Base-by-base conservation (phyloP, 2,797 vertebrate species). In the Diplodus sargus region DNA sequence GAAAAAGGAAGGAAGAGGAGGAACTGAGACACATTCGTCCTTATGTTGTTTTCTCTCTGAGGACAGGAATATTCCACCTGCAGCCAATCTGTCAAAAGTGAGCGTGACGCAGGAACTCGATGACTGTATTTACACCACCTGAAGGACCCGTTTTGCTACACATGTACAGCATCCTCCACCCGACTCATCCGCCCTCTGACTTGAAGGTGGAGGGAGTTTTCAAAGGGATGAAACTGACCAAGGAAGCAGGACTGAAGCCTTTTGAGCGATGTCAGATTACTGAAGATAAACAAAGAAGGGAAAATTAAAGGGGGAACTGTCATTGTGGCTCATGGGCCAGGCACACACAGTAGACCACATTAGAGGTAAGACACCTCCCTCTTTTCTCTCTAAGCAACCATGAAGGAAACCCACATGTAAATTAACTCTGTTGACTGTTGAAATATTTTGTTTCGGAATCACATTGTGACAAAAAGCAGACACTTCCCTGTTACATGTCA, bases 331-430 rank as follows among this genome's bases (percentile, higher is more conserved):
- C 43, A 11, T 39, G 69, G 82, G 78, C 70, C 62, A 57, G 58
- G 78, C 84, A 66, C 75, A 81, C 75, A 76, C 75, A 83, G 63
- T 86, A 82, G 60, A 84, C 78, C 70, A 86, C 82, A 54, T 53
- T 70, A 81, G 89, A 92, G 90, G 86, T 92, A 91, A 91, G 89
- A 88, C 84, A 74, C 83, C 78, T 70, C 81, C 76, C 83, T 78
- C 67, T 84, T 86, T 82, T 87, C 68, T 87, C 85, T 87, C 69
- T 64, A 56, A 76, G 78, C 76, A 74, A 83, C 81, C 85, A 92
- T 92, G 91, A 94, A 93, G 92, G 91, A 90, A 91, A 82, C 49
- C 54, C 74, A 78, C 58, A 83, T 73, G 58, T 78, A 76, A 78
- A 82, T 71, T 28, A 74, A 71, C 84, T 28, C 45, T 53, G 71